Evolutionary conservation across 2,888 invertebrate genomes (phyloP).

Genomic region (Synanthedon formicaeformis): DNA sequence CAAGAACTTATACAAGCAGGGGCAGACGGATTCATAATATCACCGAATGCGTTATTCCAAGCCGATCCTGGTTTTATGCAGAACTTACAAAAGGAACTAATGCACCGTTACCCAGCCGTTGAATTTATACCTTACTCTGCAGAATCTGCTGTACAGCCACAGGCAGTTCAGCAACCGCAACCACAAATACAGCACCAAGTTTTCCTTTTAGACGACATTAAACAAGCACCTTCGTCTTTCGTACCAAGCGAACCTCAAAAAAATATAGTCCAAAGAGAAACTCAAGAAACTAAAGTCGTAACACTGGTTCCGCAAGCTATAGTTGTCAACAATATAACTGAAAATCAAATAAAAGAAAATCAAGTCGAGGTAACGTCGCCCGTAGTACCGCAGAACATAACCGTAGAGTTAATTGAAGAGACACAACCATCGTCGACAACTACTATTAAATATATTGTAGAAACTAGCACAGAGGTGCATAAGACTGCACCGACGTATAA

Average conservation of each 20-base stretch:
- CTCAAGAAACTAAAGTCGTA: constrained; percentile 39
- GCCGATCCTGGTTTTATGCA: constrained; percentile 62
- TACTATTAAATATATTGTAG: constrained; percentile 38
- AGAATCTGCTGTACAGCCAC: constrained; percentile 21
- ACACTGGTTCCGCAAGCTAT: constrained; percentile 39
- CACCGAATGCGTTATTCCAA: constrained; percentile 60
- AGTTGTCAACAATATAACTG: constrained; percentile 28
- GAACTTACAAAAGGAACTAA: constrained; percentile 48
- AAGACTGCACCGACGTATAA: constrained; percentile 25
- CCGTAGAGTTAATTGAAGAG: constrained; percentile 30
- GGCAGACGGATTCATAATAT: constrained; percentile 45
- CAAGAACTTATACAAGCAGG: constrained; percentile 43
- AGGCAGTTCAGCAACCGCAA: constrained; percentile 22
- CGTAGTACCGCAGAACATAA: constrained; percentile 29
- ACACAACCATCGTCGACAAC: constrained; percentile 32
- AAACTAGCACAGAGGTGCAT: constrained; percentile 24
- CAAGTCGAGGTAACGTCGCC: constrained; percentile 23
- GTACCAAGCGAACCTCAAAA: constrained; percentile 29
- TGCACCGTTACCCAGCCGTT: constrained; percentile 47
- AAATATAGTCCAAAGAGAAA: constrained; percentile 50
- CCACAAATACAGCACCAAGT: constrained; percentile 19
- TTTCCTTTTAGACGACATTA: constrained; percentile 36
- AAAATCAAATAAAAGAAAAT: constrained; percentile 14
- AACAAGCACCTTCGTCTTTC: constrained; percentile 29
- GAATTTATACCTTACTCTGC: constrained; percentile 56